Conservation (phyloP, 2,113 vertebrate genomes). For the Tachycineta bicolor region DNA sequence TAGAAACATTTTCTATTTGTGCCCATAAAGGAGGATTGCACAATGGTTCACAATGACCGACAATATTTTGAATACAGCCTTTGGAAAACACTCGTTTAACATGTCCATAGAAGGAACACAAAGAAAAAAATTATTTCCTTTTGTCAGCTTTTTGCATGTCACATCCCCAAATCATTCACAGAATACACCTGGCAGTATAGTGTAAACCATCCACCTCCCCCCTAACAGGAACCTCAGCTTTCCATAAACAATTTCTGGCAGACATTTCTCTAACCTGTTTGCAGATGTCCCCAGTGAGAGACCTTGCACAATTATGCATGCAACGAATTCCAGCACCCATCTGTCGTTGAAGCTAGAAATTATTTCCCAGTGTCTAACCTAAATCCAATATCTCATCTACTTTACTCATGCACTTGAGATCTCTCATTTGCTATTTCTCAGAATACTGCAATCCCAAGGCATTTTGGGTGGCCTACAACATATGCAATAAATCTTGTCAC, state of each 20-base stretch:
- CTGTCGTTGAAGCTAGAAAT: neutral
- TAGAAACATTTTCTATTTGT: neutral
- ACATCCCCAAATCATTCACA: neutral
- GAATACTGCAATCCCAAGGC: neutral
- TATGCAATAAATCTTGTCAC: conserved; percentile 29
- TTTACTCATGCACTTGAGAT: neutral
- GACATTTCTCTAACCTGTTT: neutral
- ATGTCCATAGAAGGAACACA: neutral
- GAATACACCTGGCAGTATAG: neutral
- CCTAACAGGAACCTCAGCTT: neutral
- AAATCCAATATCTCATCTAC: neutral
- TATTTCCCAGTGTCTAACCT: neutral
- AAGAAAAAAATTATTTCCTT: neutral
- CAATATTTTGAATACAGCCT: neutral
- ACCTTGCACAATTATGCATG: neutral
- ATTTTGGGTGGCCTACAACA: neutral
- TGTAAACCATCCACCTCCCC: neutral
- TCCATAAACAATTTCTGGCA: neutral
- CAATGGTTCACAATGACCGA: neutral
- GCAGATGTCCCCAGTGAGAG: neutral
- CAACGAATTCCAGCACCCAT: neutral
- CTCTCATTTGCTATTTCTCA: neutral
- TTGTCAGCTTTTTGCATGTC: neutral
- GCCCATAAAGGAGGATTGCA: neutral
- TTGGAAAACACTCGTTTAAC: neutral